Evolutionary conservation across 2,888 invertebrate genomes (phyloP).

Genomic region (Leptopilina drosophilae): DNA sequence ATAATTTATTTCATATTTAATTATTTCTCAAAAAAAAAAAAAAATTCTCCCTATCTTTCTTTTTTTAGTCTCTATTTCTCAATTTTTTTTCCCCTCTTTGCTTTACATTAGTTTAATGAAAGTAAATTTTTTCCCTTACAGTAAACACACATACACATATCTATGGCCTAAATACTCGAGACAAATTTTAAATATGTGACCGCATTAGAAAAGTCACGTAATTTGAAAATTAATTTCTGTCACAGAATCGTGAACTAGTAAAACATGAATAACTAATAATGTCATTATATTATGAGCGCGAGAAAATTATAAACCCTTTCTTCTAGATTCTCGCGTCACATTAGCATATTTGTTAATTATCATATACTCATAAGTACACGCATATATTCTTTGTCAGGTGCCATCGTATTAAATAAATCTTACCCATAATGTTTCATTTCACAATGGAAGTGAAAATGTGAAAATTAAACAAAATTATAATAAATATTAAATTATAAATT

Average conservation of each 20-base stretch:
- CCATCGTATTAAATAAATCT: neutral
- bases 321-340: neutral
- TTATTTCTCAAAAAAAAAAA: neutral
- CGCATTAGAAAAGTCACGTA: neutral
- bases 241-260: neutral
- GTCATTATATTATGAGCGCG: neutral
- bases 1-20: neutral
- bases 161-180: neutral
- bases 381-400: neutral
- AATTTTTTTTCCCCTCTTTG: no score
- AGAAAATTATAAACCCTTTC: neutral
- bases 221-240: constrained; percentile 30
- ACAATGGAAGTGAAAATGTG: no score
- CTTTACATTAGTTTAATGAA: neutral
- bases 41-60: no score
- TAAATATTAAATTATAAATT: no score
- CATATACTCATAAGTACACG: neutral
- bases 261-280: constrained; percentile 17
- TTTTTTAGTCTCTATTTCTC: no score
- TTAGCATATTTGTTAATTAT: constrained; percentile 30
- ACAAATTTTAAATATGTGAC: neutral
- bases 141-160: neutral
- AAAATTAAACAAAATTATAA: no score
- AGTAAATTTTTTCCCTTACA: neutral
- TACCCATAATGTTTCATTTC: neutral